phyloP scores from a whole-genome alignment of 2,113 vertebrate species.

The Thunnus thynnus region DNA sequence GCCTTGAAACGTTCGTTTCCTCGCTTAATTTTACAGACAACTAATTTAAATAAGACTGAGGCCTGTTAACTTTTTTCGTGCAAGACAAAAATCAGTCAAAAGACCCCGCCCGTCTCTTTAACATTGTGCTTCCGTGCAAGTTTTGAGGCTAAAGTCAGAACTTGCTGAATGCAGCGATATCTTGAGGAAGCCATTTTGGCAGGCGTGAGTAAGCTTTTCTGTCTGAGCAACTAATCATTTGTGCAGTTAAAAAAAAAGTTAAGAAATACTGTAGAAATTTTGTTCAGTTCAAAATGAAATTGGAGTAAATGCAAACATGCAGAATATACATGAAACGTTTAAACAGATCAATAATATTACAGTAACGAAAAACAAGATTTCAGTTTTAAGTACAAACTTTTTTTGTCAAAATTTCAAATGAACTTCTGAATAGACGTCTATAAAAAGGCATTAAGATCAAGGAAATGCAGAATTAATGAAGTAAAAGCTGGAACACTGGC shows the following conservation, averaged over 20 bases:
- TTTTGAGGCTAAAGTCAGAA: slow-evolving; percentile 19
- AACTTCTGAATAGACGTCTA: background rate
- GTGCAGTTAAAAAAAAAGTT: slow-evolving; percentile 12
- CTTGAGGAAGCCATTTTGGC: slow-evolving; percentile 83
- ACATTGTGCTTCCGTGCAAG: background rate
- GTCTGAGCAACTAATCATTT: slow-evolving; percentile 4
- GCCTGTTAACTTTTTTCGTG: background rate
- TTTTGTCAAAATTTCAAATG: background rate
- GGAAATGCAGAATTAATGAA: background rate
- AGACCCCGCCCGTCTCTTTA: background rate
- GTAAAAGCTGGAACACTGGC: background rate
- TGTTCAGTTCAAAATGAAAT: background rate
- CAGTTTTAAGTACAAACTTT: background rate
- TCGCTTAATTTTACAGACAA: background rate
- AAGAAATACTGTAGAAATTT: background rate
- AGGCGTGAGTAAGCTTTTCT: slow-evolving; percentile 83
- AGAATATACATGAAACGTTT: background rate
- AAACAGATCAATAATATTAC: background rate
- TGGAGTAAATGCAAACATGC: background rate
- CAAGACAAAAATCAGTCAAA: background rate
- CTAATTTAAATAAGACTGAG: background rate
- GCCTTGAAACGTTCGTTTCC: slow-evolving; percentile 32
- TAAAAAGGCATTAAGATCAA: background rate
- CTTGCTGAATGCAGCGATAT: slow-evolving; percentile 53
- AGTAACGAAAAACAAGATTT: background rate